A percentile compares a stretch with the other conserved stretches of the same genome.
phyloP scores from a whole-genome alignment of 1,140 invertebrate genomes.

The Hylyphantes graminicola region DNA sequence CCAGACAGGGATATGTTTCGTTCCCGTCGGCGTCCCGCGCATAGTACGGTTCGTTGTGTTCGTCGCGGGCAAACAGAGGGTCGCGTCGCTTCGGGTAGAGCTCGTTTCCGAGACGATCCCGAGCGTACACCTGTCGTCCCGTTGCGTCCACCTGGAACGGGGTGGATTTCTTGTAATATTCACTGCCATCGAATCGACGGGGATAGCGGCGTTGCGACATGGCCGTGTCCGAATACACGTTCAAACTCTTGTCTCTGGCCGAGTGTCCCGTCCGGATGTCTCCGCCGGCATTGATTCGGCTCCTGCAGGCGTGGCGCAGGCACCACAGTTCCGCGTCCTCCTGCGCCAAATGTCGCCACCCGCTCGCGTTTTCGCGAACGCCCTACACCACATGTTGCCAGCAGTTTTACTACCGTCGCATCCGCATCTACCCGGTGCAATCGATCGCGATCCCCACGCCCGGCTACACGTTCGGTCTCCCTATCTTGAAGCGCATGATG shows the following conservation, averaged over 20 bases:
- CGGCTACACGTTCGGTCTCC: neutral
- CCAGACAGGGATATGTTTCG: conserved; percentile 1
- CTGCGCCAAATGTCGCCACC: neutral
- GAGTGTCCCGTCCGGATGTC: neutral
- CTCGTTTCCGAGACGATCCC: neutral
- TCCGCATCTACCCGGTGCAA: neutral
- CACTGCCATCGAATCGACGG: neutral
- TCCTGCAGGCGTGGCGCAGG: conserved; percentile 4
- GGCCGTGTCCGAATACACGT: neutral
- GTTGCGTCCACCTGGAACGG: neutral
- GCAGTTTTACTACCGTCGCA: conserved; percentile 22
- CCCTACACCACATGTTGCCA: neutral
- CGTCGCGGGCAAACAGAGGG: neutral
- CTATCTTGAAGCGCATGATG: neutral
- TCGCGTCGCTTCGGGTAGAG: neutral
- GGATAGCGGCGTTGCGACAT: conserved; percentile 12
- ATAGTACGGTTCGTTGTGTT: neutral
- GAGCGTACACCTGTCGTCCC: neutral
- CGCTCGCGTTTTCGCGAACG: neutral
- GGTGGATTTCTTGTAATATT: neutral
- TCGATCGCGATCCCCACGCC: conserved; percentile 7
- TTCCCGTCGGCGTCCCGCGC: neutral
- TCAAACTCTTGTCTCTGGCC: neutral
- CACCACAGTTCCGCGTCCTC: neutral
- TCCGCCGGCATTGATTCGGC: neutral